Base-by-base conservation (phyloP, 2,888 invertebrate species). In the Pyralis farinalis region DNA sequence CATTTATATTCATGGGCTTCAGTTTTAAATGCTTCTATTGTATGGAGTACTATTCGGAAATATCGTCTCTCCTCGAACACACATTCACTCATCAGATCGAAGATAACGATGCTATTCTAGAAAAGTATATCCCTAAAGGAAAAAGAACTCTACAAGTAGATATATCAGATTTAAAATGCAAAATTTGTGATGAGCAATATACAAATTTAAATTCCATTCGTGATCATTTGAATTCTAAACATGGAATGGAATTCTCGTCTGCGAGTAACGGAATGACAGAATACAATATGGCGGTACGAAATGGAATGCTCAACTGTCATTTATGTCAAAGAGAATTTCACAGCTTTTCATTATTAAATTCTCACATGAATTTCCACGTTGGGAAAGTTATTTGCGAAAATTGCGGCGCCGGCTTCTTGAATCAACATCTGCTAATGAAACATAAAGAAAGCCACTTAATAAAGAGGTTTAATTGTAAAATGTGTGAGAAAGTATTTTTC, bases 11-110 rank as follows among this genome's bases (percentile, higher is more conserved):
- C 42, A 73, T 70, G 63, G 79, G 79, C 0, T 68, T 59, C 1
- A 68, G 63, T 34, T 79, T 76, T 36, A 75, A 70, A 57, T 80
- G 80, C 42, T 81, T 81, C 42, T 80, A 53, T 43, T 81, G 81
- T 44, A 39, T 43, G 3, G 56, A 73, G 34, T 71, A 76, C 37
- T 52, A 64, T 40, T 62, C 67, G 0, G 75, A 80, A 3, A 22
- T 61, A 0, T 16, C 44, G 0, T 21, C 43, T 0, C 44, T 80
- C 16, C 35, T 74, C n/a, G 46, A 68, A 7, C 81, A 80, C 40
- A 72, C 72, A 0, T 22, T 41, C 0, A 51, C 52, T 0, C 80
- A 81, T 32, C 42, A 51, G 16, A 34, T 63, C 0, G 42, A 45
- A 0, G 59, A 59, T 3, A 40, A 29, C 32, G 46, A 59, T 0